Base-by-base conservation (phyloP, 2,797 vertebrate genomes). In the Erpetoichthys calabaricus region DNA sequence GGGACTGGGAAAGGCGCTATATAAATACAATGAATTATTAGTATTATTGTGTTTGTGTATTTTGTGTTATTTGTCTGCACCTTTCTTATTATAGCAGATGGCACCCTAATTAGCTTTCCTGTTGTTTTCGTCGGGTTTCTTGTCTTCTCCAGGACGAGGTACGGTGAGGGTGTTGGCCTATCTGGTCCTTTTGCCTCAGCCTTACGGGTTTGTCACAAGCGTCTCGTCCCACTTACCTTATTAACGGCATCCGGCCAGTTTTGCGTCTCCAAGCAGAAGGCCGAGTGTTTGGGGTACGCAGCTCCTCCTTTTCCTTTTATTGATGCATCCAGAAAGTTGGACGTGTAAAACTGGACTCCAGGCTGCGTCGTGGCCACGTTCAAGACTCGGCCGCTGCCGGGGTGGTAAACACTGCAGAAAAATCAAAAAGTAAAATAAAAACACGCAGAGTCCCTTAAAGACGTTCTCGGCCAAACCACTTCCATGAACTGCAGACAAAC, bases 181-280 rank as follows among this genome's bases (percentile, higher is more conserved):
- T 25, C 2, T 25, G 25, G 25, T 25, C 25, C 25, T 25, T 25
- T 2, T 25, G 25, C 2, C 25, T 25, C 25, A 25, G 25, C 25
- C 25, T 25, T 25, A 25, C 25, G 25, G 25, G 25, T 25, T 25
- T 25, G 25, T 25, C 25, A 25, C 25, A 25, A 25, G 25, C 25
- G 2, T 25, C 25, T 25, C 25, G 25, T 25, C 0, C 1, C 4
- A 54, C 56, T 74, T 75, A 98, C 95, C 94, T 92, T 83, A 73
- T 97, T 97, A 61, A 98, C 66, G 0, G 94, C 90, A 5, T 98
- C 80, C 0, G 94, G 95, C 95, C 95, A 98, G 65, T 84, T 89
- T 75, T 98, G 94, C 3, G 93, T 92, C 83, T 99, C 94, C 43
- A 99, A 73, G 66, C 94, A 99, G 75, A 99, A 88, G 9, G 88